Evolutionary conservation across 2,888 invertebrate species (phyloP).

Genomic region (Caenorhabditis sinica): DNA sequence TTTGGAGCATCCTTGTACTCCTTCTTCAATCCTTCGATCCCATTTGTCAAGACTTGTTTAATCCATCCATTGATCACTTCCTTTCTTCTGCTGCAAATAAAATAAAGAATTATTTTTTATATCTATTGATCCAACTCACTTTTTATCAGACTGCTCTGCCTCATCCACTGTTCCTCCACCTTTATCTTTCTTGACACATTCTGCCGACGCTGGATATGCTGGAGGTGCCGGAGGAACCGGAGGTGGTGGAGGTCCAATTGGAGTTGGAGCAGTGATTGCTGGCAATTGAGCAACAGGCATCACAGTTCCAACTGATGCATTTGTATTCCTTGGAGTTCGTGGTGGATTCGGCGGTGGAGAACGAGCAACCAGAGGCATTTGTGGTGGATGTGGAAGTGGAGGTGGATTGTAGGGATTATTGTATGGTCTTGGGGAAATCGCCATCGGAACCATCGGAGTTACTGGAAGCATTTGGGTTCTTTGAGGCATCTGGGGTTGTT

Average conservation of each 20-base stretch:
- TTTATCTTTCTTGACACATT: background rate
- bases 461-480: conserved; percentile 21
- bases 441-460: background rate
- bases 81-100: conserved; percentile 5
- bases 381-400: conserved; percentile 4
- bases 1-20: conserved; percentile 44
- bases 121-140: background rate
- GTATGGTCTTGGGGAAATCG: background rate
- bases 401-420: background rate
- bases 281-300: conserved; percentile 19
- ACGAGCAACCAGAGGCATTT: background rate
- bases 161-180: background rate
- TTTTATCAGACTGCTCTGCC: background rate
- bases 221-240: background rate
- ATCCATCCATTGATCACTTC: conserved; percentile 30
- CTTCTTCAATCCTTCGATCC: conserved; percentile 34
- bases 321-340: background rate
- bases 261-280: conserved; percentile 21
- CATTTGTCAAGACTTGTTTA: conserved; percentile 12
- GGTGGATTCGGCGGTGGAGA: background rate
- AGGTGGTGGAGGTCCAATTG: background rate
- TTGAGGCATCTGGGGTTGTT: background rate
- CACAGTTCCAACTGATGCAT: background rate
- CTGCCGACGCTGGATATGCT: background rate
- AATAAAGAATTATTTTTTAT: too few species aligned